Evolutionary conservation across 2,888 invertebrate genomes (phyloP).

Genomic region (Sinohyriopsis cumingii): DNA sequence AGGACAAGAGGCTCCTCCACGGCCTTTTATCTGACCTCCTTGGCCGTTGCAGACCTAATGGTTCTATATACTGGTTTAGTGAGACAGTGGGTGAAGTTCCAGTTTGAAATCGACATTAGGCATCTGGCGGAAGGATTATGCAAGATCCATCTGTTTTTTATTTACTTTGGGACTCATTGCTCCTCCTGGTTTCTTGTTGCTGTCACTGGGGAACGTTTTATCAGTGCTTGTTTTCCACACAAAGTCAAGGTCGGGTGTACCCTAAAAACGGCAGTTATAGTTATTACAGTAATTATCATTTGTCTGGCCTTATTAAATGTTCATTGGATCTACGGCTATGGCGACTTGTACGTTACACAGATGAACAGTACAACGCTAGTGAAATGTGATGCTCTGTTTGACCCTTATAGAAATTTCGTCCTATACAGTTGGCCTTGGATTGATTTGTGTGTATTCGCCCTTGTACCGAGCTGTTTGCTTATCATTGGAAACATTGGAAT

Average conservation of each 20-base stretch:
- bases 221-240: constrained; percentile 56
- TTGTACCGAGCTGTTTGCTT: constrained; percentile 52
- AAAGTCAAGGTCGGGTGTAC: constrained; percentile 52
- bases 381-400: constrained; percentile 22
- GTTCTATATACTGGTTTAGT: constrained; percentile 54
- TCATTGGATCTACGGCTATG: constrained; percentile 46
- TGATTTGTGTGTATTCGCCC: constrained; percentile 50
- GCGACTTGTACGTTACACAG: constrained; percentile 1
- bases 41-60: constrained; percentile 47
- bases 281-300: constrained; percentile 28
- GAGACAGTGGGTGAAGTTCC: constrained; percentile 41
- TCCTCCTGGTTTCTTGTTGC: constrained; percentile 62
- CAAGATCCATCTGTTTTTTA: constrained; percentile 49
- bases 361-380: constrained; percentile 8
- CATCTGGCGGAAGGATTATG: constrained; percentile 26
- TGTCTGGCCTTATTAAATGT: constrained; percentile 39
- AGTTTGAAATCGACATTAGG: constrained; percentile 42
- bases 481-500: constrained; percentile 53
- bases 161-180: constrained; percentile 50
- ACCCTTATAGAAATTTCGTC: constrained; percentile 33
- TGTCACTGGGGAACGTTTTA: constrained; percentile 56
- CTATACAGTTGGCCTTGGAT: constrained; percentile 51
- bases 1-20: constrained; percentile 42
- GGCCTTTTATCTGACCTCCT: constrained; percentile 49
- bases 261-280: constrained; percentile 21